Percentiles rank a stretch among this genome's conserved stretches.
Conservation (phyloP, 1,140 invertebrate species). For the Drosophila sucinea region DNA sequence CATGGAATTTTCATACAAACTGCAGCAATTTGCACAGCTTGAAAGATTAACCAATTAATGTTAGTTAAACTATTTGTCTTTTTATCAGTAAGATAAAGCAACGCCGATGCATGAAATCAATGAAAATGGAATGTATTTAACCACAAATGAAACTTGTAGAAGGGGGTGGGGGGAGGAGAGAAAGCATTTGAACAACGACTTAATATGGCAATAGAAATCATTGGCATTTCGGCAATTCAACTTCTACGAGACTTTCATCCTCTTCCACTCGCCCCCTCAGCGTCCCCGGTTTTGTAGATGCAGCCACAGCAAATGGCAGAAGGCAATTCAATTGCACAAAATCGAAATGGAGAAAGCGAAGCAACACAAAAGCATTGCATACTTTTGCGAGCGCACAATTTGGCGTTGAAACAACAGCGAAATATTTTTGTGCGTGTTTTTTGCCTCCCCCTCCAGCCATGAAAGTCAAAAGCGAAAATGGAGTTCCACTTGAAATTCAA, state of each 20-base stretch:
- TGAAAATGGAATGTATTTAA: neutral
- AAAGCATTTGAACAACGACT: neutral
- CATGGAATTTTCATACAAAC: neutral
- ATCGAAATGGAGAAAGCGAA: constrained; percentile 57
- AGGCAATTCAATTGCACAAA: constrained; percentile 64
- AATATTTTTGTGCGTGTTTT: constrained; percentile 52
- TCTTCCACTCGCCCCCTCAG: neutral
- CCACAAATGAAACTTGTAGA: neutral
- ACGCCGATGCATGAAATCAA: neutral
- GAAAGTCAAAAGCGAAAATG: constrained; percentile 33
- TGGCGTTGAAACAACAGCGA: constrained; percentile 65
- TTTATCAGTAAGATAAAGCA: neutral
- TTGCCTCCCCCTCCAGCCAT: constrained; percentile 11
- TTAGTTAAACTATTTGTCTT: neutral
- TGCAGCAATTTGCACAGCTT: neutral
- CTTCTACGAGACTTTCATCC: neutral
- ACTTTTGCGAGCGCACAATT: constrained; percentile 49
- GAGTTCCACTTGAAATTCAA: constrained; percentile 61
- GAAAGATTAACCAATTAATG: neutral
- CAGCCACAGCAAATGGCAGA: constrained; percentile 50
- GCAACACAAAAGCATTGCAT: constrained; percentile 70
- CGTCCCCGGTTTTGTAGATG: neutral
- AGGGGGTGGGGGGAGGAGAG: neutral
- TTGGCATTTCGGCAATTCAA: constrained; percentile 1
- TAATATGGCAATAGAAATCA: constrained; percentile 11